Conservation (phyloP, 2,797 vertebrate genomes). For the Microcaecilia unicolor region DNA sequence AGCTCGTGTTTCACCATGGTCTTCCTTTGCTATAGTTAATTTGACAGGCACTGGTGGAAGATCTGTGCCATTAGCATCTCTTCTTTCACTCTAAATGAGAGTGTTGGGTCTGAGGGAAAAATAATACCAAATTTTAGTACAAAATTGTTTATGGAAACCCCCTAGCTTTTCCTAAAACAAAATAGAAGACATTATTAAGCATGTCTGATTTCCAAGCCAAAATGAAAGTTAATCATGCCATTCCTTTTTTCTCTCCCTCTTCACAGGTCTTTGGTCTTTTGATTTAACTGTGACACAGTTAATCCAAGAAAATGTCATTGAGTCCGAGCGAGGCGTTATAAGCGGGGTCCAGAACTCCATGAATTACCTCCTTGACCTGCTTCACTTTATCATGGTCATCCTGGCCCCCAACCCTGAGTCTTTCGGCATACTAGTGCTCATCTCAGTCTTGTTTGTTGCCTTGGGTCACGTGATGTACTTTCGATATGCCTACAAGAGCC, state of each 20-base stretch:
- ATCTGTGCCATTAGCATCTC: too few relatives aligned
- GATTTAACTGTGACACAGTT: conserved; percentile 96
- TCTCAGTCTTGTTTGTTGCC: conserved; percentile 92
- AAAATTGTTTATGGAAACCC: too few relatives aligned
- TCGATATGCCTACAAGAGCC: conserved; percentile 79
- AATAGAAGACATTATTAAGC: too few relatives aligned
- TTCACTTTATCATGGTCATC: conserved; percentile 99
- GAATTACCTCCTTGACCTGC: conserved; percentile 95
- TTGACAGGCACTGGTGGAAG: too few relatives aligned
- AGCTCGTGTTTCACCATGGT: too few relatives aligned
- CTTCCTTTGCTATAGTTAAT: too few relatives aligned
- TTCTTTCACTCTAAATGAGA: too few relatives aligned
- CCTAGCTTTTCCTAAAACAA: too few relatives aligned
- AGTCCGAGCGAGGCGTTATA: conserved; percentile 91
- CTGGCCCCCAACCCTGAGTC: conserved; percentile 91
- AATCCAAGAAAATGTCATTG: conserved; percentile 92
- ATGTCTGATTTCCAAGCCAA: background rate
- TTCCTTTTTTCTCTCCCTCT: background rate
- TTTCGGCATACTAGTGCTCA: conserved; percentile 89
- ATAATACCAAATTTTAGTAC: too few relatives aligned
- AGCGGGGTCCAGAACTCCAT: conserved; percentile 98
- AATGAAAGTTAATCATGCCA: too few relatives aligned
- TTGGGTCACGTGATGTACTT: conserved; percentile 97
- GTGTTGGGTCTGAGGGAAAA: too few relatives aligned
- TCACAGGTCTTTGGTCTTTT: conserved; percentile 91